Conservation (phyloP, 2,888 invertebrate species). For the Coleophora flavipennella region DNA sequence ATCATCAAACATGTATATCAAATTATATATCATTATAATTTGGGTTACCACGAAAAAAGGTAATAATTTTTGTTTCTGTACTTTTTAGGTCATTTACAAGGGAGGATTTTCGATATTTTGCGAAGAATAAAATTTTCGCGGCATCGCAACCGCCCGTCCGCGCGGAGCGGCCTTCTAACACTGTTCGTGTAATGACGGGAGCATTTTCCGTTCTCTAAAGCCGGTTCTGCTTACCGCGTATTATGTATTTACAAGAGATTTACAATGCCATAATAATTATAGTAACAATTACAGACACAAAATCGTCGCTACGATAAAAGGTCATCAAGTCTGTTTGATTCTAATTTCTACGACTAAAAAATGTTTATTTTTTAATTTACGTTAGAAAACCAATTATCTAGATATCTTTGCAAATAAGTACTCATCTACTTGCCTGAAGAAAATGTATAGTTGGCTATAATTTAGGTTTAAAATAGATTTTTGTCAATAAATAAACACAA, state of each 20-base stretch:
- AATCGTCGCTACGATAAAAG: conserved; percentile 22
- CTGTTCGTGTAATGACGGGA: conserved; percentile 49
- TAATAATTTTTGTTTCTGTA: neutral
- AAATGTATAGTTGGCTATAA: too few species aligned
- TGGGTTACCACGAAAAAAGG: conserved; percentile 14
- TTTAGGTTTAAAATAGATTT: too few species aligned
- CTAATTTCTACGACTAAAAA: too few species aligned
- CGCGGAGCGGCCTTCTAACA: conserved; percentile 57
- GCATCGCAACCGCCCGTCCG: conserved; percentile 43
- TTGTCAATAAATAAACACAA: too few species aligned
- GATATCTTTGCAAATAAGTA: too few species aligned
- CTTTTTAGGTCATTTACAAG: neutral
- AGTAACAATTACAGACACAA: conserved; percentile 52
- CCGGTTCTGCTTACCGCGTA: conserved; percentile 38
- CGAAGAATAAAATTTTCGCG: conserved; percentile 21
- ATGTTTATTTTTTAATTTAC: too few species aligned
- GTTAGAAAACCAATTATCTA: too few species aligned
- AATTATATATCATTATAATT: conserved; percentile 22
- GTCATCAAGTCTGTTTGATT: too few species aligned
- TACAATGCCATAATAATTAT: conserved; percentile 64
- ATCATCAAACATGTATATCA: conserved; percentile 8
- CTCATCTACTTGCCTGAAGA: too few species aligned
- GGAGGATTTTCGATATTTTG: conserved; percentile 5
- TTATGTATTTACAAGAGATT: conserved; percentile 28
- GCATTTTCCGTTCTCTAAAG: conserved; percentile 44